Evolutionary conservation across 2,797 vertebrate species (phyloP), one percentile per base, ranked within the genome.

Genomic region (Hapalemur alaotrensis): DNA sequence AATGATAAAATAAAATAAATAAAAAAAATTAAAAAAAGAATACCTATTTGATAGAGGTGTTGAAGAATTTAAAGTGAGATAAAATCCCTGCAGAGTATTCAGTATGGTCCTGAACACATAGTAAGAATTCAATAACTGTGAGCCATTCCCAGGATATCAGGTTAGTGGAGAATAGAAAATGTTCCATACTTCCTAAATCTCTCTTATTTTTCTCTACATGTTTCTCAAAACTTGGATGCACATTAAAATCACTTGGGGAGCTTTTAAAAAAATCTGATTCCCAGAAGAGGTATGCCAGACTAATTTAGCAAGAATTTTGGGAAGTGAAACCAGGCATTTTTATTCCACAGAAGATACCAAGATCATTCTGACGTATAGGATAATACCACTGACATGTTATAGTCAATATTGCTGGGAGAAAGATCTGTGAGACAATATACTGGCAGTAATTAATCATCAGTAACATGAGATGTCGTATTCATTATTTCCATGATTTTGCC

Each of bases 281-380:
- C 46, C 18, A n/a, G 93, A 30, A 89, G 63, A 46, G 2, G 61
- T 91, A 91, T n/a, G 72, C 32, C 25, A 94, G 28, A 95, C 80
- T 20, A 93, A 92, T 90, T 96, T 38, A 88, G 72, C 54, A 78
- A 93, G 80, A 94, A 93, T 54, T 94, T 94, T 75, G 88, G 54
- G 63, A 83, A 41, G 35, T 79, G 83, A 87, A 41, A 83, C 7
- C 17, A 57, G 14, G 20, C 4, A 46, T 81, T 95, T 95, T 92
- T 93, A 72, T 88, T 93, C 76, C 82, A 78, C 1, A 54, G 38
- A 90, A 41, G n/a, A 48, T 17, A 28, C 4, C 8, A 84, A 85
- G 76, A 70, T 82, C 30, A 75, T 93, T 93, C 70, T 80, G 65
- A 90, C 20, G 43, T 50, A 72, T 8, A 67, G 50, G 8, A 67